Evolutionary conservation across 2,797 vertebrate genomes (phyloP).

Genomic region (Capromys pilorides): DNA sequence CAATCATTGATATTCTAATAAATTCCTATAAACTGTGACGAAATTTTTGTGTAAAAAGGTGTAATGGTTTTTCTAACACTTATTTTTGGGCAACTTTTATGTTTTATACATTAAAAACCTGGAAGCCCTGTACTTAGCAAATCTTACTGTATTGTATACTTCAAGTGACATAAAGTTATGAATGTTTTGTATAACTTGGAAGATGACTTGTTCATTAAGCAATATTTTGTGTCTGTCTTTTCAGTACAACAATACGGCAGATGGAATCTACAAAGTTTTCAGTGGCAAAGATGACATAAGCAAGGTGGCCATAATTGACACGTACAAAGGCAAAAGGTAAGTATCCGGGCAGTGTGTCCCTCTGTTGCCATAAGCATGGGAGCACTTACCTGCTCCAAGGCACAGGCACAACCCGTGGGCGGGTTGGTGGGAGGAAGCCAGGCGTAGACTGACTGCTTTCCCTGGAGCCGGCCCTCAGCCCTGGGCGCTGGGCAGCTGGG

Average conservation of each 20-base stretch:
- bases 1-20: too few relatives aligned
- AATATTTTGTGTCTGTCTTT: constrained; percentile 72
- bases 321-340: constrained; percentile 89
- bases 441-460: background rate
- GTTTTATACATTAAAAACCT: background rate
- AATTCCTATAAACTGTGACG: too few relatives aligned
- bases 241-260: constrained; percentile 92
- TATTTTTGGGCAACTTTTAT: background rate
- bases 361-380: background rate
- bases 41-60: too few relatives aligned
- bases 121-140: background rate
- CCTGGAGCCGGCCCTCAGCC: background rate
- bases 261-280: constrained; percentile 91
- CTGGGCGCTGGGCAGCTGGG: accelerated
- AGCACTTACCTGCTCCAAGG: background rate
- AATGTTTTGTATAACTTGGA: background rate
- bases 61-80: background rate
- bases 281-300: constrained; percentile 90
- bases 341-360: constrained; percentile 21
- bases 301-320: constrained; percentile 90
- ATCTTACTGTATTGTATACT: background rate
- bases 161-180: background rate
- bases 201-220: background rate
- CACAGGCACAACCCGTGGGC: background rate
- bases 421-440: background rate